Base-by-base conservation (phyloP, 2,888 invertebrate genomes). In the Luffia ferchaultella region DNA sequence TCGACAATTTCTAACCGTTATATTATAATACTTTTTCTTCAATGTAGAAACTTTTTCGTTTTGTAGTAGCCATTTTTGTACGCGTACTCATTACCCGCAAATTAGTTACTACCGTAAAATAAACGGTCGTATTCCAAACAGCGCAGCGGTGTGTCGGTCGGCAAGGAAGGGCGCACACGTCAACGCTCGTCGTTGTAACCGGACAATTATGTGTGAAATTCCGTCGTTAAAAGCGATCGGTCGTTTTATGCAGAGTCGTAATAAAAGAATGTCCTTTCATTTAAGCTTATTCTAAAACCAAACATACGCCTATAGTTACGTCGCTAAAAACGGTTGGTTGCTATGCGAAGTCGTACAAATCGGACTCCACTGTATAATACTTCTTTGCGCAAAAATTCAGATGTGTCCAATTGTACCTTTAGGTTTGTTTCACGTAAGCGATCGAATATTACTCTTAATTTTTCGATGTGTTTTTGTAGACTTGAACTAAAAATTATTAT, bases 401-500 rank as follows among this genome's bases (percentile, higher is more conserved):
- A 56, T 47, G 58, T 61, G 44, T 60, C 59, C 16, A 58, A 43
- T 46, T 53, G 54, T 2, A 61, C 49, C 51, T 59, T 61, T 7
- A 61, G 19, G 16, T 60, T 61, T 0, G 58, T 53, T 7, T 54
- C 18, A 20, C 58, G 46, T 2, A 61, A 40, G 41, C 54, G 42
- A 1, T 55, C 48, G 15, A 66, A 60, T 48, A 63, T 55, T n/a
- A 49, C 41, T 2, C 46, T 20, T 1, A 60, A 30, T 20, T 56
- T 59, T 7, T 51, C 2, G 7, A 60, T 9, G 19, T 58, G 57
- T 45, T 58, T 55, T 7, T 63, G 41, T 20, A 65, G 18, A 15
- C 53, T 58, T 16, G 18, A 51, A 1, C 57, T 60, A 41, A 57
- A 68, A 1, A 70, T 52, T 3, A 70, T 63, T 1, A 70, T 60